phyloP scores from a whole-genome alignment of 2,113 vertebrate genomes.

The Vidua chalybeata region DNA sequence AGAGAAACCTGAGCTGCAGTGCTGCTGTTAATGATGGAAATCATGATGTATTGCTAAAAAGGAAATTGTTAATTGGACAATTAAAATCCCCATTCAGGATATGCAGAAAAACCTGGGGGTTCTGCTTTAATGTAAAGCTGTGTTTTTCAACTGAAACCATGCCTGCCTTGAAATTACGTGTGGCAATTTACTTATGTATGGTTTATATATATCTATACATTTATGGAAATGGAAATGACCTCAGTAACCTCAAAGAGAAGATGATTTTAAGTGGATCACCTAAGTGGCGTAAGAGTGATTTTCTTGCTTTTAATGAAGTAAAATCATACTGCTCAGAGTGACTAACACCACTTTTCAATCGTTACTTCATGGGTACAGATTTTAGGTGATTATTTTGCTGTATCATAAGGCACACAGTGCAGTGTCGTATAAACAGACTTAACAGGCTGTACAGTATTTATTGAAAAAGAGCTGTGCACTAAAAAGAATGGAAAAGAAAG shows the following conservation, averaged over 20 bases:
- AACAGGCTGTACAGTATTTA: background rate
- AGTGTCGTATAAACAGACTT: background rate
- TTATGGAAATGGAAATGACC: background rate
- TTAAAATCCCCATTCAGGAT: background rate
- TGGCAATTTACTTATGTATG: background rate
- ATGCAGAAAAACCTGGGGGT: background rate
- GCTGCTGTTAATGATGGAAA: conserved; percentile 10
- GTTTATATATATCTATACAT: background rate
- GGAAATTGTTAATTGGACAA: conserved; percentile 45
- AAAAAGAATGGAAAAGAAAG: background rate
- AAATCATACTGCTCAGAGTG: background rate
- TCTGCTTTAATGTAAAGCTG: background rate
- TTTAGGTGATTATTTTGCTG: background rate
- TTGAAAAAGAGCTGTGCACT: background rate
- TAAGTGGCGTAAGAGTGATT: background rate
- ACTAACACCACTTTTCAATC: background rate
- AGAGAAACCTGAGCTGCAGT: conserved; percentile 1
- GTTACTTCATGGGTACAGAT: background rate
- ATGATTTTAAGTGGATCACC: background rate
- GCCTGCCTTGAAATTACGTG: background rate
- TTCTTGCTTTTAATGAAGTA: background rate
- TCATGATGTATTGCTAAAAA: conserved; percentile 16
- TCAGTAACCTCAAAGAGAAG: background rate
- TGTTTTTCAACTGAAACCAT: background rate
- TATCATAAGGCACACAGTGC: background rate